Evolutionary conservation across 1,140 invertebrate genomes (phyloP).

Genomic region (Cyphomyrmex costatus): DNA sequence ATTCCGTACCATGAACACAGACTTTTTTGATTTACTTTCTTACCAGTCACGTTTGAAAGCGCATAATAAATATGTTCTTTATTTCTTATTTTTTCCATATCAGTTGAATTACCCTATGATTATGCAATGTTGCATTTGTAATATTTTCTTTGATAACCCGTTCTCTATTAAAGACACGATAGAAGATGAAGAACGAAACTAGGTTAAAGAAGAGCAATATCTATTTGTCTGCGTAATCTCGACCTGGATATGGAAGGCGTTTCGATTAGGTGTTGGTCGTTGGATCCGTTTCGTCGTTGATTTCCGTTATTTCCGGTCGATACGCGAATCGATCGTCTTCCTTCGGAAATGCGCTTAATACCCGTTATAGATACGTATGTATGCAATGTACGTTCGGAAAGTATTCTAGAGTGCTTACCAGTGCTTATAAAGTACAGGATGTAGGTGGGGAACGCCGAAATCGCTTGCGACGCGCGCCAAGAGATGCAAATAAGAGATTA

Average conservation of each 20-base stretch:
- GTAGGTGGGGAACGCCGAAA: conserved; percentile 33
- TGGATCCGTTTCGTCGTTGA: not conserved
- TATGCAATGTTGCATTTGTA: not conserved
- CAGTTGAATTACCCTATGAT: not conserved
- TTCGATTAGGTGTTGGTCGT: conserved; percentile 1
- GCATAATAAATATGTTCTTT: not conserved
- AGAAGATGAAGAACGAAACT: not conserved
- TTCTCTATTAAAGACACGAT: not conserved
- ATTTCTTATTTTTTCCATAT: not conserved
- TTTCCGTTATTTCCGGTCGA: conserved; percentile 22
- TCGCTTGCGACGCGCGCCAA: conserved; percentile 20
- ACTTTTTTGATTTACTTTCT: not conserved
- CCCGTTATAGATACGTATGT: not conserved
- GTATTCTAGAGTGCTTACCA: not conserved
- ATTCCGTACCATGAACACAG: not conserved
- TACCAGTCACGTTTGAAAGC: not conserved
- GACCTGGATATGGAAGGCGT: not conserved
- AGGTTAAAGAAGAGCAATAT: not conserved
- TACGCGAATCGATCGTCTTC: conserved; percentile 16
- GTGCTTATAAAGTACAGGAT: conserved; percentile 1
- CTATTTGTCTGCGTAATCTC: not conserved
- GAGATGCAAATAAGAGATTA: conserved; percentile 63
- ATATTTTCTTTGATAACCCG: not conserved
- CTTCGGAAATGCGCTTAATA: conserved; percentile 16
- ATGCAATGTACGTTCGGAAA: conserved; percentile 2